These are phyloP conservation scores for Laodelphax striatellus DNA, from an alignment of 1,140 invertebrate genomes.

Conservation along the genomic window DNA sequence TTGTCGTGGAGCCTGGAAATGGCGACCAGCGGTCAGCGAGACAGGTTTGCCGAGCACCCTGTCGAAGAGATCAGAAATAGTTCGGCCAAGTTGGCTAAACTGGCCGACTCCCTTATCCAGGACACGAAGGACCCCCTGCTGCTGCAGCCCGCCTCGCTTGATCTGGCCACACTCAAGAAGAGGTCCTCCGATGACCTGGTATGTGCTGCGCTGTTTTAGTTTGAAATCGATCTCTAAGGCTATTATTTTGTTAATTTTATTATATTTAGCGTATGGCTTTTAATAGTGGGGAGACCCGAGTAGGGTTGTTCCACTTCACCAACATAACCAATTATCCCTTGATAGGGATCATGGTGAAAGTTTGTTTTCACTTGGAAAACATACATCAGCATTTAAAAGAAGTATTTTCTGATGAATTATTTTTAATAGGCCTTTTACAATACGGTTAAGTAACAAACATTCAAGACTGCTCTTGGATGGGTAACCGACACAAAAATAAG, in stretches of 20 bases:
- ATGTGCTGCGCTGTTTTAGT: constrained; percentile 21
- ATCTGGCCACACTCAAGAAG: constrained; percentile 76
- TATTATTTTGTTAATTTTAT: not conserved
- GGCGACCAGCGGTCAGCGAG: constrained; percentile 73
- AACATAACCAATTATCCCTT: too few species aligned
- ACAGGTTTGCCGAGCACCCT: constrained; percentile 72
- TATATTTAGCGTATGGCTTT: not conserved
- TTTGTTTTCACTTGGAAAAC: not conserved
- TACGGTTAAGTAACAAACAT: too few species aligned
- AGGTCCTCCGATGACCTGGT: constrained; percentile 61
- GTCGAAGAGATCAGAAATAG: constrained; percentile 56
- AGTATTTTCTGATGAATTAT: too few species aligned
- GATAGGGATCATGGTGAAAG: not conserved
- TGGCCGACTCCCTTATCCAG: constrained; percentile 80
- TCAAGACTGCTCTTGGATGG: too few species aligned
- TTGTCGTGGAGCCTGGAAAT: constrained; percentile 71
- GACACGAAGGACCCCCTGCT: constrained; percentile 78
- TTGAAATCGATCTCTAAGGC: too few species aligned
- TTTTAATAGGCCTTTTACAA: too few species aligned
- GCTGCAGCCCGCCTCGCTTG: constrained; percentile 74
- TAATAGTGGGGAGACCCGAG: too few species aligned
- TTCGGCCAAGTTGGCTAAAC: constrained; percentile 55
- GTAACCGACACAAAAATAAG: too few species aligned
- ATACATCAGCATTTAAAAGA: too few species aligned
- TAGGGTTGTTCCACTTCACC: too few species aligned